Evolutionary conservation across 2,888 invertebrate species (phyloP), one percentile per base, ranked within the genome.

Genomic region (Agrenia bidenticulata): DNA sequence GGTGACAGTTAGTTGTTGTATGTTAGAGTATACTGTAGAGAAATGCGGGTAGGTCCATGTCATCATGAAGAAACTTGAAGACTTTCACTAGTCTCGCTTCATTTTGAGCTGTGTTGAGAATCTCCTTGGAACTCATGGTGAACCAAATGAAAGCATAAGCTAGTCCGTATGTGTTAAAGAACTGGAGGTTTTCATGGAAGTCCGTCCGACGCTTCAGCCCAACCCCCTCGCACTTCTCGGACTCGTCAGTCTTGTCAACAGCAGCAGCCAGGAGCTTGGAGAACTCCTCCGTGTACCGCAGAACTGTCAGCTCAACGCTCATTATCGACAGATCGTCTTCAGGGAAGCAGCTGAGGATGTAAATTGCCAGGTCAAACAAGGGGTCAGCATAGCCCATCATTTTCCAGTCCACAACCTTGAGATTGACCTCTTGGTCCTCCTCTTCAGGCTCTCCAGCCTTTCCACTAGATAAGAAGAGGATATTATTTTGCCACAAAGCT

Each of bases 341-440:
- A 1, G 73, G 64, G 21, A 73, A 23, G 21, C 64, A 61, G 15
- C 67, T 60, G 5, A 73, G 24, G 19, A 75, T 59, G 9, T 66
- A 51, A 13, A 71, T 54, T 0, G 66, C 63, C 0, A 73, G 23
- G 24, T 75, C 75, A 49, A 21, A 56, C 0, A 49, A 17, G n/a
- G 68, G 59, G 49, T 73, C 71, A 23, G 19, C 64, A 23, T 62
- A 70, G 1, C 65, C 67, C 11, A 71, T 1, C 1, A 67, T n/a
- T 53, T 75, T 72, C 73, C 73, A 75, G 37, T 75, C 75, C 15
- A 75, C 72, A 13, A 69, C 32, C 58, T 72, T 75, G 19, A 32
- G 5, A 4, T 11, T 32, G 32, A 4, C 32, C 11, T 32, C 32
- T 32, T 32, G 5, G 5, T 32, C 32, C 32, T 32, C 5, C 5